Percentiles rank a stretch among this genome's conserved stretches.
phyloP scores from a whole-genome alignment of 2,113 vertebrate genomes.

The Vombatus ursinus region DNA sequence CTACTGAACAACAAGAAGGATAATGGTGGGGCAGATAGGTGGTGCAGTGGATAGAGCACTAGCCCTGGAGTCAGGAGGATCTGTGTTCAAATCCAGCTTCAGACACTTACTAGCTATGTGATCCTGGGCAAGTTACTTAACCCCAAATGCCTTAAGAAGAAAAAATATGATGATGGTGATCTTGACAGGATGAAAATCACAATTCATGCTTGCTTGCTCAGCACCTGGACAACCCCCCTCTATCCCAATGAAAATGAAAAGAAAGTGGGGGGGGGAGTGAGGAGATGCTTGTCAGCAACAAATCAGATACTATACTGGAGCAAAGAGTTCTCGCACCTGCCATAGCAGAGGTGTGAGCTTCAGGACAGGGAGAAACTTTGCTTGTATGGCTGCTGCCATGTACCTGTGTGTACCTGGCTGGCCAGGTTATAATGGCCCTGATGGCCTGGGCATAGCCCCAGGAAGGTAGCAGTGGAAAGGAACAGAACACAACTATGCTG shows the following conservation, averaged over 20 bases:
- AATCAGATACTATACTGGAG: not conserved
- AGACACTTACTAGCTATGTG: not conserved
- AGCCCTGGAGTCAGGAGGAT: not conserved
- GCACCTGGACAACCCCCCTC: not conserved
- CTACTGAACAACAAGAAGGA: too few relatives aligned
- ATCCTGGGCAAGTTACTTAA: not conserved
- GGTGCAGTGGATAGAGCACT: not conserved
- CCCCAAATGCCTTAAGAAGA: too few relatives aligned
- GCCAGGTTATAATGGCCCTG: not conserved
- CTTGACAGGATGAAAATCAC: not conserved
- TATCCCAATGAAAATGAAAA: not conserved
- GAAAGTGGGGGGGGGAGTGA: not conserved
- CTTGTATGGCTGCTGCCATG: not conserved
- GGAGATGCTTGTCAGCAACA: not conserved
- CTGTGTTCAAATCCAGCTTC: not conserved
- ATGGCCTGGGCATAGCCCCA: not conserved
- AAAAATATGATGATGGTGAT: not conserved
- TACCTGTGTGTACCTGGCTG: not conserved
- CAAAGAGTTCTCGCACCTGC: not conserved
- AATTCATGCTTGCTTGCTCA: not conserved
- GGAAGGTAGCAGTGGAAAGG: not conserved
- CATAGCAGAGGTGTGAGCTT: not conserved
- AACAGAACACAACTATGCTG: not conserved
- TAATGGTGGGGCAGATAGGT: not conserved
- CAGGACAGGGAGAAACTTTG: not conserved